A percentile compares a stretch with the other conserved stretches of the same genome.
phyloP scores from a whole-genome alignment of 23 tunicate species.

The Styela plicata region DNA sequence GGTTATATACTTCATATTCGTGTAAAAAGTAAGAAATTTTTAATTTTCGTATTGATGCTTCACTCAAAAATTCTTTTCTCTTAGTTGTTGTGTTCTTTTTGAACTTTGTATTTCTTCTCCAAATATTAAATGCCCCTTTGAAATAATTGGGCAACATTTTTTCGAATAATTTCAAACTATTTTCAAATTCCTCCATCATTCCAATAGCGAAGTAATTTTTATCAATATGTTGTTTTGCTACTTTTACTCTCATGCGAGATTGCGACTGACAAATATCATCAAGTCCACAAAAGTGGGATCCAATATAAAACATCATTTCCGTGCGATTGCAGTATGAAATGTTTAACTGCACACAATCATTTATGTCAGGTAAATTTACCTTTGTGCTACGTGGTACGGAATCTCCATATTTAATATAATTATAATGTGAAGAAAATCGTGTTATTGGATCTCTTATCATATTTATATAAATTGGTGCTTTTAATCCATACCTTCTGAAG shows the following conservation, averaged over 20 bases:
- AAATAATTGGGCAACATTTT: constrained; percentile 37
- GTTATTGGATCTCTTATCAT: constrained; percentile 1
- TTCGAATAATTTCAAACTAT: constrained; percentile 13
- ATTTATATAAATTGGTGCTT: background rate
- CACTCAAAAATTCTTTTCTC: constrained; percentile 31
- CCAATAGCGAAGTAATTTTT: constrained; percentile 23
- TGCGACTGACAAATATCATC: background rate
- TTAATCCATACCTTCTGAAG: background rate
- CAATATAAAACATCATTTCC: constrained; percentile 59
- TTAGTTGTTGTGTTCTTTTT: constrained; percentile 35
- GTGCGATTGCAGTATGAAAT: constrained; percentile 37
- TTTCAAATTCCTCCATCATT: constrained; percentile 34
- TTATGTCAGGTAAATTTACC: constrained; percentile 40
- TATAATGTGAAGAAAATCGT: constrained; percentile 10
- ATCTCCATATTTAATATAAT: background rate
- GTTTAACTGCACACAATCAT: constrained; percentile 69
- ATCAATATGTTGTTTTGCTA: constrained; percentile 27
- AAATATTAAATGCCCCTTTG: constrained; percentile 15
- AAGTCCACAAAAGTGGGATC: constrained; percentile 24
- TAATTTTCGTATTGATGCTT: constrained; percentile 34
- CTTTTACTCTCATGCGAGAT: background rate
- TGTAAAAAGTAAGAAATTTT: constrained; percentile 24
- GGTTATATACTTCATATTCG: constrained; percentile 82
- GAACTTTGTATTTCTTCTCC: background rate
- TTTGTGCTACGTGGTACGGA: no score